These are phyloP conservation scores for Aramus guarauna DNA, from an alignment of 2,113 vertebrate genomes.

Conservation along the genomic window DNA sequence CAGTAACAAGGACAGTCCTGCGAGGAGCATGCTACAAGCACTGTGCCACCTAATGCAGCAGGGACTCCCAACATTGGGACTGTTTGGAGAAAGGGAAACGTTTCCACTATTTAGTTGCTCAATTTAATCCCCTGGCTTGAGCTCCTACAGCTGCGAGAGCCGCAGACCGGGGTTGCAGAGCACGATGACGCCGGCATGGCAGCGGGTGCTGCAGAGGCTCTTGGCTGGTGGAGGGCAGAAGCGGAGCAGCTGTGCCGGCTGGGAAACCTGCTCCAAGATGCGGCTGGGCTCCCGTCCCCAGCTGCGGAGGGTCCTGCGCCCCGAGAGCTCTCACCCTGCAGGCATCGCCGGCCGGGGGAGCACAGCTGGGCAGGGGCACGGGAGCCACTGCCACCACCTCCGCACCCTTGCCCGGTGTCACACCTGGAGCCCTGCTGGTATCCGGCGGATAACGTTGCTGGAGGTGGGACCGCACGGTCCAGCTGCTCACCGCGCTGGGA, in stretches of 20 bases:
- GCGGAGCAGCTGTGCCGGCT: neutral
- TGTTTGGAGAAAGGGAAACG: neutral
- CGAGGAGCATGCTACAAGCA: fast-evolving
- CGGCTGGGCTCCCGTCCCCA: neutral
- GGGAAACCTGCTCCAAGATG: neutral
- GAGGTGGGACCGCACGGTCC: fast-evolving
- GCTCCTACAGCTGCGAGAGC: fast-evolving
- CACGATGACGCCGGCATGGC: fast-evolving
- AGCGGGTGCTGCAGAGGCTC: fast-evolving
- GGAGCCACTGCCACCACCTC: fast-evolving
- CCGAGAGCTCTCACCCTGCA: neutral
- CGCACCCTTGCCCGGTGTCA: neutral
- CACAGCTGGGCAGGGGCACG: neutral
- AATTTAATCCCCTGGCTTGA: neutral
- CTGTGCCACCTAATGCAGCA: fast-evolving
- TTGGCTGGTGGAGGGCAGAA: fast-evolving
- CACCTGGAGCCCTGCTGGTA: neutral
- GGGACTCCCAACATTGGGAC: neutral
- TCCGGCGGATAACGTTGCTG: neutral
- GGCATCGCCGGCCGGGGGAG: neutral
- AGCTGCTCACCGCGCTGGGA: neutral
- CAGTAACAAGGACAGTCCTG: neutral
- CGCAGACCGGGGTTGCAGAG: neutral
- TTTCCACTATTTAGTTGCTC: neutral
- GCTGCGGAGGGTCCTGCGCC: neutral